Conservation (phyloP, 2,888 invertebrate genomes). For the Nymphalis c-album region DNA sequence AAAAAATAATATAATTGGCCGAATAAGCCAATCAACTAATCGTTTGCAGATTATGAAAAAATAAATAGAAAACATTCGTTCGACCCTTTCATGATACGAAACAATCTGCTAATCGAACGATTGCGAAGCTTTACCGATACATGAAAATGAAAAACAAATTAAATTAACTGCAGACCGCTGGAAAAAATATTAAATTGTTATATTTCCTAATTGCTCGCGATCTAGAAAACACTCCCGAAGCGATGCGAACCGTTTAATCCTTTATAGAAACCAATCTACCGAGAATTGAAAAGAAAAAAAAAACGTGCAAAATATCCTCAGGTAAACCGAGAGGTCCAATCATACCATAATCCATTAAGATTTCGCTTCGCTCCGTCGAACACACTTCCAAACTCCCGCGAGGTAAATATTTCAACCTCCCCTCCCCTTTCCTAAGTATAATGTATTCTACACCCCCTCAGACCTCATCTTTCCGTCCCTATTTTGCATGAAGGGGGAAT, state of each 20-base stretch:
- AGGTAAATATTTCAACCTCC: conserved; percentile 76
- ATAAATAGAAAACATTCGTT: conserved; percentile 21
- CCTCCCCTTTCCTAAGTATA: conserved; percentile 59
- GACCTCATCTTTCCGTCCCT: conserved; percentile 79
- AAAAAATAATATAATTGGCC: conserved; percentile 25
- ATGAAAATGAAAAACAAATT: conserved; percentile 38
- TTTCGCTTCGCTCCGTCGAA: conserved; percentile 71
- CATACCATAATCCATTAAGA: conserved; percentile 80
- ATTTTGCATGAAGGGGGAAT: conserved; percentile 81
- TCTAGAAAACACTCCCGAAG: conserved; percentile 46
- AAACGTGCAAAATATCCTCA: conserved; percentile 61
- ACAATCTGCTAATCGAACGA: conserved; percentile 53
- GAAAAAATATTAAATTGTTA: conserved; percentile 51
- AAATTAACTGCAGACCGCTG: conserved; percentile 44
- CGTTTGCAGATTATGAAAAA: conserved; percentile 31
- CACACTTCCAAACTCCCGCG: conserved; percentile 76
- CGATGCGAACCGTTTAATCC: conserved; percentile 54
- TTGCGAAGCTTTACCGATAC: conserved; percentile 39
- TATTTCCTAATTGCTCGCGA: conserved; percentile 58
- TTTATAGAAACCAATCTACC: conserved; percentile 59
- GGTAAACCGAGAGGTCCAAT: conserved; percentile 74
- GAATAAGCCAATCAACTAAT: conserved; percentile 35
- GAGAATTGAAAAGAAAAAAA: conserved; percentile 49
- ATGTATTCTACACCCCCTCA: conserved; percentile 73
- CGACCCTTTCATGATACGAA: conserved; percentile 47